Conservation (phyloP, 37 sponge, comb jelly and placozoan genomes). For the Ephydatia muelleri region DNA sequence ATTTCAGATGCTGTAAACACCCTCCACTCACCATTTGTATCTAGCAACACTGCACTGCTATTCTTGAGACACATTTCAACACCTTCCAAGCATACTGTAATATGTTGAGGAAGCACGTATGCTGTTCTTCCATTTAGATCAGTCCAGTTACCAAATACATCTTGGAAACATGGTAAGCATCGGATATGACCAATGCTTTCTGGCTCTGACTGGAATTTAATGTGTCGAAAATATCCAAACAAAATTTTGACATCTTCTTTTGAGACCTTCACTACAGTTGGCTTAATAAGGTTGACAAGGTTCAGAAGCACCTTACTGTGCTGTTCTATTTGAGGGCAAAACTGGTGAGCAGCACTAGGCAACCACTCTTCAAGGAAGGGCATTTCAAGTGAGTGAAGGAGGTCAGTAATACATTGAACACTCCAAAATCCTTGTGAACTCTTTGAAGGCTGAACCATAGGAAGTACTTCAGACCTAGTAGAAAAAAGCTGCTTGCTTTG, state of each 20-base stretch:
- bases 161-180: slow-evolving; percentile 49
- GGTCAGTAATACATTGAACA: too few relatives aligned
- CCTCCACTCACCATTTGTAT: slow-evolving; percentile 31
- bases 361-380: slow-evolving; percentile 28
- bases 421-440: too few relatives aligned
- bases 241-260: background rate
- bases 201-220: slow-evolving; percentile 4
- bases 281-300: slow-evolving; percentile 3
- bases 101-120: background rate
- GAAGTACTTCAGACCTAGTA: background rate
- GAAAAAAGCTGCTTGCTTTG: background rate
- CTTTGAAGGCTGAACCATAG: background rate
- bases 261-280: background rate
- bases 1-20: background rate
- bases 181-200: slow-evolving; percentile 1
- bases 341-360: background rate
- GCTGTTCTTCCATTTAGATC: slow-evolving; percentile 28
- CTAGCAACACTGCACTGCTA: slow-evolving; percentile 26
- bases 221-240: background rate
- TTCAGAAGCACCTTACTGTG: background rate
- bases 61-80: slow-evolving; percentile 22
- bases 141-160: slow-evolving; percentile 26
- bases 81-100: background rate
- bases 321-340: slow-evolving; percentile 3
- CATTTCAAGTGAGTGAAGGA: slow-evolving; percentile 11